These are phyloP conservation scores for Arizona elegans DNA, from an alignment of 2,113 vertebrate genomes.

Conservation along the genomic window DNA sequence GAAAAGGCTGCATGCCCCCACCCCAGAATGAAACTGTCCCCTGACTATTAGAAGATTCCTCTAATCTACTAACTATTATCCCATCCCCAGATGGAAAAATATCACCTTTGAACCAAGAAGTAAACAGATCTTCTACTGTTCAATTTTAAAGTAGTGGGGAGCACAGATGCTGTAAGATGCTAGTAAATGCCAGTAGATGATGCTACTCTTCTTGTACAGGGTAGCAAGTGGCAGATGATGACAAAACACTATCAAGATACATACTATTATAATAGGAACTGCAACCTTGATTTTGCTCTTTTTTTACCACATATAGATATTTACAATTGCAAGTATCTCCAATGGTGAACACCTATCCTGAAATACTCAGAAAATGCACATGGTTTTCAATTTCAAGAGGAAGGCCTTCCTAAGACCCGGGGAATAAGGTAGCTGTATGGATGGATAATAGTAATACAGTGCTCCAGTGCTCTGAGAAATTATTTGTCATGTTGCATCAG, in stretches of 20 bases:
- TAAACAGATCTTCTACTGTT: neutral
- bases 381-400: neutral
- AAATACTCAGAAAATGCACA: neutral
- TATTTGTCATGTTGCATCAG: neutral
- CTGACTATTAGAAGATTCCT: neutral
- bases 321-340: neutral
- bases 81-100: neutral
- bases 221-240: neutral
- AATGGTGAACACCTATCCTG: neutral
- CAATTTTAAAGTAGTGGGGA: neutral
- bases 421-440: neutral
- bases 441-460: neutral
- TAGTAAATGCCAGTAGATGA: neutral
- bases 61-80: neutral
- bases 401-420: neutral
- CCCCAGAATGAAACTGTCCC: neutral
- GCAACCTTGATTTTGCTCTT: neutral
- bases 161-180: neutral
- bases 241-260: neutral
- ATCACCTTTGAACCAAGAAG: neutral
- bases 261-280: neutral
- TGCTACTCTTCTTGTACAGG: neutral
- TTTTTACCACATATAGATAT: neutral
- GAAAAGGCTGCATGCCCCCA: neutral
- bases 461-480: neutral